phyloP scores from a whole-genome alignment of 2,113 vertebrate genomes.

The Sapajus apella region DNA sequence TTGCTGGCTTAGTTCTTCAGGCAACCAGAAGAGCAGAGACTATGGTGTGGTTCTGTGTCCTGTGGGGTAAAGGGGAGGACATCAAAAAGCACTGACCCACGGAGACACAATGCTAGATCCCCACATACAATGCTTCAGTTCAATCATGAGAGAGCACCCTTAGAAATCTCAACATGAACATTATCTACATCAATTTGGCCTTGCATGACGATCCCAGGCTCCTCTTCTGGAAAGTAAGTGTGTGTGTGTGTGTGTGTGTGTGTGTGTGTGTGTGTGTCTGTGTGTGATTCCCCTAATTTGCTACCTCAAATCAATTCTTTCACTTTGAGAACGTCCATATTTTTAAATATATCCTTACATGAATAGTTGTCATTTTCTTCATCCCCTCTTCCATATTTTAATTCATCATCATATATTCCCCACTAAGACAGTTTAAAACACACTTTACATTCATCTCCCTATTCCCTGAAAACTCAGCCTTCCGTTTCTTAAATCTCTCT shows the following conservation, averaged over 20 bases:
- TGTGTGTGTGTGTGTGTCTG: not conserved
- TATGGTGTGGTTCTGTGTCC: not conserved
- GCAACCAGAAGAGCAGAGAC: not conserved
- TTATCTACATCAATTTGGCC: not conserved
- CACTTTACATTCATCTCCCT: conserved; percentile 57
- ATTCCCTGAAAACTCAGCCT: conserved; percentile 58
- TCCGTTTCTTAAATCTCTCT: not conserved
- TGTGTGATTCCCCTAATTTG: not conserved
- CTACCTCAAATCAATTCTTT: not conserved
- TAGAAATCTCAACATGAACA: not conserved
- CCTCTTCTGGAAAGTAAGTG: not conserved
- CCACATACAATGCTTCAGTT: not conserved
- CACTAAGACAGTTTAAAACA: conserved; percentile 5
- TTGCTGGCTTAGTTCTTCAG: not conserved
- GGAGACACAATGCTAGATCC: not conserved
- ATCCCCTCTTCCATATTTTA: not conserved
- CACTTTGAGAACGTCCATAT: not conserved
- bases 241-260: not conserved
- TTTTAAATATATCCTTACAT: not conserved
- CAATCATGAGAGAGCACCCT: not conserved
- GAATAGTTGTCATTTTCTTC: conserved; percentile 14
- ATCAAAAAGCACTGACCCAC: not conserved
- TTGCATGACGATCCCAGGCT: not conserved
- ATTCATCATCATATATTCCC: not conserved
- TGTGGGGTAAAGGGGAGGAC: not conserved